Evolutionary conservation across 2,113 vertebrate species (phyloP).

Genomic region (Microtus richardsoni): DNA sequence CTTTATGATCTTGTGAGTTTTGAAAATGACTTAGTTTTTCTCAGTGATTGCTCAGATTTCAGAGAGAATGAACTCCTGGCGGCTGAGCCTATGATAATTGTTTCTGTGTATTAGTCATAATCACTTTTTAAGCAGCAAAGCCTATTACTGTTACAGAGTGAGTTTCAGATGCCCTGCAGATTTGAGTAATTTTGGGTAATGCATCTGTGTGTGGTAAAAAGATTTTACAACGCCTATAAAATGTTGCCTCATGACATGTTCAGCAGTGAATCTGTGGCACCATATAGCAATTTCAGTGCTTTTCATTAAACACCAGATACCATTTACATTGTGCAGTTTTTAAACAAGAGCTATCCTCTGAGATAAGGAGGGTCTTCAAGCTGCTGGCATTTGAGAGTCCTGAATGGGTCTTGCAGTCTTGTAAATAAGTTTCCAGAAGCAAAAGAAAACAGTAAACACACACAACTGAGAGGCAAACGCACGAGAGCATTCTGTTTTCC

Average conservation of each 20-base stretch:
- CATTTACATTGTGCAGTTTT: constrained; percentile 69
- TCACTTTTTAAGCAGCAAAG: constrained; percentile 88
- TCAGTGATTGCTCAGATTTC: constrained; percentile 55
- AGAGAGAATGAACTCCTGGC: constrained; percentile 73
- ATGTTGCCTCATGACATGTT: constrained; percentile 86
- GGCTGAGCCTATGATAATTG: constrained; percentile 85
- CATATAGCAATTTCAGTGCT: constrained; percentile 69
- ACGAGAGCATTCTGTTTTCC: neutral
- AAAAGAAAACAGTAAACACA: neutral
- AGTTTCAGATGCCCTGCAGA: constrained; percentile 87
- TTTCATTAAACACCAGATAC: constrained; percentile 78
- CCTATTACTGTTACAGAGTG: constrained; percentile 83
- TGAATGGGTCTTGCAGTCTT: neutral
- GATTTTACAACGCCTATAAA: constrained; percentile 87
- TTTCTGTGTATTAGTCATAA: constrained; percentile 86
- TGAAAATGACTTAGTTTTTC: constrained; percentile 65
- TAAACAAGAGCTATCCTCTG: constrained; percentile 77
- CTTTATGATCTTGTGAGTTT: constrained; percentile 43
- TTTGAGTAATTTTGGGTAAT: constrained; percentile 86
- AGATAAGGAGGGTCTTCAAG: constrained; percentile 30
- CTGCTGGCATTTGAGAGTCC: neutral
- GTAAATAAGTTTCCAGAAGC: constrained; percentile 20
- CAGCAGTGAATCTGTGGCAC: constrained; percentile 82
- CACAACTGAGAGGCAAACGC: neutral
- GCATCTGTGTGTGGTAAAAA: constrained; percentile 89